A percentile compares a stretch with the other conserved stretches of the same genome.
Evolutionary conservation across 2,888 invertebrate genomes (phyloP).

Genomic region (Actias luna): DNA sequence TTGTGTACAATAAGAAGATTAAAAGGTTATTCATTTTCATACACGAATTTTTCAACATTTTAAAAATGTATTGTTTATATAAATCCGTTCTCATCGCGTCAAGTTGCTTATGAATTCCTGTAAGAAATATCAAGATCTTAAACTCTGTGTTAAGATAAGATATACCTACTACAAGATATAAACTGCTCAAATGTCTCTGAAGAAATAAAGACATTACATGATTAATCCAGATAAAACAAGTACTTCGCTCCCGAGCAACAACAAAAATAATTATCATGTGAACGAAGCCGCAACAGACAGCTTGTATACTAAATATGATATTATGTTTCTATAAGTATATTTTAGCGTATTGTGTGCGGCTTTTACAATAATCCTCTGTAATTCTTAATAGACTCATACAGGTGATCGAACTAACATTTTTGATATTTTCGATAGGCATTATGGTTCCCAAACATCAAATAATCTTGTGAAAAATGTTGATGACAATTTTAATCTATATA

Average conservation of each 20-base stretch:
- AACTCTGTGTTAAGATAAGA: too few relatives aligned
- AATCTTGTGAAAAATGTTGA: too few relatives aligned
- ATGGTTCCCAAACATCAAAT: slow-evolving; percentile 45
- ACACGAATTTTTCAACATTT: background rate
- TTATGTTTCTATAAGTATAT: slow-evolving; percentile 18
- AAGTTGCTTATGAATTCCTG: too few relatives aligned
- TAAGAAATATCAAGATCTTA: too few relatives aligned
- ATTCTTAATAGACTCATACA: slow-evolving; percentile 76
- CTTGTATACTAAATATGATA: background rate
- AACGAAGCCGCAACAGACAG: background rate
- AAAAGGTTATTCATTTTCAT: background rate
- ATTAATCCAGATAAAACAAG: background rate
- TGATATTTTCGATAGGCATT: slow-evolving; percentile 38
- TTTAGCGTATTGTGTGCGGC: slow-evolving; percentile 36
- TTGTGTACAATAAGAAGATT: background rate
- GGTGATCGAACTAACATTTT: slow-evolving; percentile 69
- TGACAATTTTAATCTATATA: too few relatives aligned
- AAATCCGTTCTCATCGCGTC: background rate
- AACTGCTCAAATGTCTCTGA: background rate
- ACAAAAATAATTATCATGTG: background rate
- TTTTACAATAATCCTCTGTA: slow-evolving; percentile 57
- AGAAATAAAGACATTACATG: background rate
- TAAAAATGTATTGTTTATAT: background rate
- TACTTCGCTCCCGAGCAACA: background rate
- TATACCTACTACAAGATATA: background rate